Evolutionary conservation across 2,113 vertebrate species (phyloP).

Genomic region (Amia ocellicauda): DNA sequence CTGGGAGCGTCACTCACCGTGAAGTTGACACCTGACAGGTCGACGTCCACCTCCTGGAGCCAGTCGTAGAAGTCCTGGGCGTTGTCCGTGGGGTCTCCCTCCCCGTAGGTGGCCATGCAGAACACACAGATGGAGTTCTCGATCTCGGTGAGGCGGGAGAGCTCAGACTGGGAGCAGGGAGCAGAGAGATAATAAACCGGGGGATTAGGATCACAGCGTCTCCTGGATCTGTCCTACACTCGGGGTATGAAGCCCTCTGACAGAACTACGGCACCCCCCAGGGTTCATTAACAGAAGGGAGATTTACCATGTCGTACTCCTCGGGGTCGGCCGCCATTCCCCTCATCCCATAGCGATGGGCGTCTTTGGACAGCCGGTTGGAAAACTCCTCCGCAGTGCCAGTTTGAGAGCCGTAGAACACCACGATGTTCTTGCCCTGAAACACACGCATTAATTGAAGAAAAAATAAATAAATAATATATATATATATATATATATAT

Average conservation of each 20-base stretch:
- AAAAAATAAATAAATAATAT: no score
- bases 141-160: constrained; percentile 81
- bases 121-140: constrained; percentile 88
- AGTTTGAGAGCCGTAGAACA: constrained; percentile 97
- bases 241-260: no score
- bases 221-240: no score
- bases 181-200: rapidly evolving
- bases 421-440: constrained; percentile 88
- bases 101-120: constrained; percentile 96
- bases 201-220: no score
- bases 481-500: not conserved
- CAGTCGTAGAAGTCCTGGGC: constrained; percentile 98
- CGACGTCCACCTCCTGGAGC: constrained; percentile 81
- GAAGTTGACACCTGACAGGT: constrained; percentile 81
- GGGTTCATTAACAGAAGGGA: not conserved
- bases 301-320: constrained; percentile 88
- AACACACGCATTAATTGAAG: not conserved
- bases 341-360: constrained; percentile 92
- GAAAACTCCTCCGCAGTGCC: constrained; percentile 94
- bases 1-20: constrained; percentile 69
- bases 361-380: constrained; percentile 89
- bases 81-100: constrained; percentile 94
- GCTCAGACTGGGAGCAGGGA: constrained; percentile 68
- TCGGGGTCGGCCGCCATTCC: constrained; percentile 94
- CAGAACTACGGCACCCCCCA: not conserved